Evolutionary conservation across 2,888 invertebrate species (phyloP).

Genomic region (Apamea anceps): DNA sequence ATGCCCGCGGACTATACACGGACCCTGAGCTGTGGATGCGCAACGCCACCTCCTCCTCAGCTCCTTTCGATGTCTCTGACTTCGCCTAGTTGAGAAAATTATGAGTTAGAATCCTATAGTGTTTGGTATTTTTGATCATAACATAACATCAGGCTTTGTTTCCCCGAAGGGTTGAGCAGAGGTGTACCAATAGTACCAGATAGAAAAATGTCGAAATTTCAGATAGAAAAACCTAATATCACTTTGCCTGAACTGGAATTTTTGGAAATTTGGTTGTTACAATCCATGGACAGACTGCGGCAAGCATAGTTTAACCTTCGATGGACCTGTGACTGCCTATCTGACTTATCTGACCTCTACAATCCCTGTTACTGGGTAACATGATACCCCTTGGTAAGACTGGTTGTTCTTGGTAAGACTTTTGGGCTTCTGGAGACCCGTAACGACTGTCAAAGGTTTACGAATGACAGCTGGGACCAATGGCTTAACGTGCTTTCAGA

Average conservation of each 20-base stretch:
- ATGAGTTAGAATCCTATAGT: not conserved
- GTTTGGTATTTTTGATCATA: not conserved
- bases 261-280: no score
- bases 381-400: not conserved
- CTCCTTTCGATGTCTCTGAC: conserved; percentile 77
- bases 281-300: no score
- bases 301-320: no score
- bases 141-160: no score
- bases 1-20: conserved; percentile 78
- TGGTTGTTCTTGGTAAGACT: not conserved
- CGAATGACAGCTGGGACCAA: not conserved
- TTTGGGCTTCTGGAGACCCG: not conserved
- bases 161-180: no score
- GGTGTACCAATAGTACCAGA: no score
- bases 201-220: no score
- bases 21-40: conserved; percentile 83
- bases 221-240: not conserved
- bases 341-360: not conserved
- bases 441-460: not conserved
- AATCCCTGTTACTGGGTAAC: not conserved
- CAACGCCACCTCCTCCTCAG: conserved; percentile 83
- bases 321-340: not conserved
- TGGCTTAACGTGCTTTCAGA: not conserved
- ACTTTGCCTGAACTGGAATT: not conserved
- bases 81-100: conserved; percentile 73